Base-by-base conservation (phyloP, 1,140 invertebrate species). In the Solenopsis invicta region DNA sequence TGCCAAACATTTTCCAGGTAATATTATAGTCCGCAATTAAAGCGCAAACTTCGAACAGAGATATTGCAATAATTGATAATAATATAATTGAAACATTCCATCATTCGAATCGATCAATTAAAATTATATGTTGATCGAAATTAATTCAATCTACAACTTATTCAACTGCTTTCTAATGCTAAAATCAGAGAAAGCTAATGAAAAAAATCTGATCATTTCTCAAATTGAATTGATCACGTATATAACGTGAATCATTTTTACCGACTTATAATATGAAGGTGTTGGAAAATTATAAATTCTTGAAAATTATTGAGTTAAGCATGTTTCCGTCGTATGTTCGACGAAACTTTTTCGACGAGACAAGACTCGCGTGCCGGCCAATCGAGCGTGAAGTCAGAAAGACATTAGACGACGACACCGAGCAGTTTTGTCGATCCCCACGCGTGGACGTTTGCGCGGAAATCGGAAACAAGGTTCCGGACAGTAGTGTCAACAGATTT, bases 401-500 rank as follows among this genome's bases (percentile, higher is more conserved):
- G 78, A 61, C 66, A 78, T 74, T 56, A 45, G 76, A 37, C 71
- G 50, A 62, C 54, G 37, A 64, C 29, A 66, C 29, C 72, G 48
- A 81, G 77, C 64, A 64, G 61, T 62, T 61, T 69, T 69, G 66
- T 59, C 74, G 85, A 87, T 77, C 69, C 69, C 34, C 18, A 10
- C 76, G 74, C 69, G 69, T 71, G 81, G 87, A 86, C 76, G 78
- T 84, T 90, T 76, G 75, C 78, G 86, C 90, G 87, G 90, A 91
- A 91, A 91, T 91, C 90, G 90, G 90, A 91, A 91, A 90, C 90
- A 90, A 88, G 74, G 89, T 89, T 91, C 74, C 77, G 86, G 87
- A 87, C 82, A 76, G 88, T 91, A 91, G 90, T 93, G 91, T 92
- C 93, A 92, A 92, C 92, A 92, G 90, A 94, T 94, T 94, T 94